These are phyloP conservation scores for Rhagophthalmus giganteus DNA, from an alignment of 2,888 invertebrate species.

Conservation along the genomic window DNA sequence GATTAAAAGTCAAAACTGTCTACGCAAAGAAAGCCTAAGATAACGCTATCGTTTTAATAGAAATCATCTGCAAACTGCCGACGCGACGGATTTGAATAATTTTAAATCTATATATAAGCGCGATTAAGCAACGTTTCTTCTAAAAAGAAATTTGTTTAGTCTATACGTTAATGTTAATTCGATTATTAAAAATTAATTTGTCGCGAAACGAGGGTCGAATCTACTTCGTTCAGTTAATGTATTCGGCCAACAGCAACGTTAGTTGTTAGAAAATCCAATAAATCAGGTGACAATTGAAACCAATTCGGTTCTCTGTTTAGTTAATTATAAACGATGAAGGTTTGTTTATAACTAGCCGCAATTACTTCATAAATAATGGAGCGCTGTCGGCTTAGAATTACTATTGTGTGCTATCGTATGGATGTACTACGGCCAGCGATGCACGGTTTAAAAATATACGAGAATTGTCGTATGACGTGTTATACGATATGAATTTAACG, in stretches of 20 bases:
- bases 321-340: conserved; percentile 18
- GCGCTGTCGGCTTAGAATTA: not conserved
- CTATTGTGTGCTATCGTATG: not conserved
- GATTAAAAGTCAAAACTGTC: no score
- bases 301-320: conserved; percentile 22
- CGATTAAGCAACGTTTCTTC: no score
- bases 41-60: no score
- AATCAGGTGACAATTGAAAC: conserved; percentile 33
- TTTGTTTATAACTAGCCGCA: conserved; percentile 12
- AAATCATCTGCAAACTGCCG: no score
- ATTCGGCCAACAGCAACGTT: conserved; percentile 13
- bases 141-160: no score
- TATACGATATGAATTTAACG: not conserved
- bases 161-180: not conserved
- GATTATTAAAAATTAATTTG: no score
- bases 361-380: conserved; percentile 7
- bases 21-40: no score
- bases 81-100: no score
- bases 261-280: conserved; percentile 23
- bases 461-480: not conserved
- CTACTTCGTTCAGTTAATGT: no score
- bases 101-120: no score
- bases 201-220: no score
- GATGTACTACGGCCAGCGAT: not conserved
- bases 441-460: not conserved